phyloP scores from a whole-genome alignment of 1,140 invertebrate genomes.

The Drosophila murphyi region DNA sequence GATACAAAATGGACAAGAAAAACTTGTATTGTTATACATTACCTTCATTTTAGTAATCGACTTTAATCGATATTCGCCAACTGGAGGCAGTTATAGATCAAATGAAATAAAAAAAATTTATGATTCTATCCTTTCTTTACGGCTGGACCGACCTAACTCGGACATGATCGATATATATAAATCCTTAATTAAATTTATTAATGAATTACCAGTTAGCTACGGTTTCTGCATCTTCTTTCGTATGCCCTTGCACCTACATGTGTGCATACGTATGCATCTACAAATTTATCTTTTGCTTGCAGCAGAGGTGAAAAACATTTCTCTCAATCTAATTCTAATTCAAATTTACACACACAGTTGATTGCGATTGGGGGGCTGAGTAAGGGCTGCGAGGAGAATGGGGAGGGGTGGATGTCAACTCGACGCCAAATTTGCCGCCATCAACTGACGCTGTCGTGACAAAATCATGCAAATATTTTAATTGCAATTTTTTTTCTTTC shows the following conservation, averaged over 20 bases:
- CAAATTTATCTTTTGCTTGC: slow-evolving; percentile 12
- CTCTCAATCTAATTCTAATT: slow-evolving; percentile 10
- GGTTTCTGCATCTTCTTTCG: too few species aligned
- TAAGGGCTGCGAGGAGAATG: background rate
- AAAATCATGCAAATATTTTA: slow-evolving; percentile 77
- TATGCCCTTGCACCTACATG: background rate
- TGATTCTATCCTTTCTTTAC: too few species aligned
- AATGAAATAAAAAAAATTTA: too few species aligned
- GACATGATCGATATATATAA: too few species aligned
- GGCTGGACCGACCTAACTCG: too few species aligned
- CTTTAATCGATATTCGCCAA: too few species aligned
- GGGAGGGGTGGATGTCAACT: slow-evolving; percentile 32
- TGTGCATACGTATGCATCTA: background rate
- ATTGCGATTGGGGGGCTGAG: background rate
- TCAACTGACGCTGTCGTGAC: slow-evolving; percentile 58
- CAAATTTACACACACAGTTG: slow-evolving; percentile 5
- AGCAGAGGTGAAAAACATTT: slow-evolving; percentile 30
- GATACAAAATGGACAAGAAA: too few species aligned
- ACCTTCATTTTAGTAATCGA: too few species aligned
- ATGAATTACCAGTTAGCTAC: too few species aligned
- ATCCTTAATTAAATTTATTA: too few species aligned
- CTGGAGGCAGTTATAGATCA: too few species aligned
- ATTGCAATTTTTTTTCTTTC: slow-evolving; percentile 59
- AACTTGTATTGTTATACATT: too few species aligned
- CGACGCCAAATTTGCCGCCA: slow-evolving; percentile 55